Percentiles rank a stretch among this genome's conserved stretches.
phyloP scores from a whole-genome alignment of 2,113 vertebrate genomes.

The Coptodon bakossiorum region DNA sequence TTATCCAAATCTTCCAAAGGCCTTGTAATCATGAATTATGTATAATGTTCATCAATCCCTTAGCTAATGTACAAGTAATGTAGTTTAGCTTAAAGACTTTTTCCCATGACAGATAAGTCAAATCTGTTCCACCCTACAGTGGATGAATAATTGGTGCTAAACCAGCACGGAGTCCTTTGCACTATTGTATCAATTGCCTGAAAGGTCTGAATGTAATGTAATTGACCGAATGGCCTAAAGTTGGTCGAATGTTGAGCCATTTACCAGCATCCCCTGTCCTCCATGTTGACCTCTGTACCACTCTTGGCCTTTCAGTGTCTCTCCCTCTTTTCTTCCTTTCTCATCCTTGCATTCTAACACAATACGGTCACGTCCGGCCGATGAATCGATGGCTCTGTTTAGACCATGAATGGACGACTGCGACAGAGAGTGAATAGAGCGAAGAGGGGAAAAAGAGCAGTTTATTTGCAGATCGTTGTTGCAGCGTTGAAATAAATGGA shows the following conservation, averaged over 20 bases:
- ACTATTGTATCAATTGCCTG: background rate
- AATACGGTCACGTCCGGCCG: constrained; percentile 58
- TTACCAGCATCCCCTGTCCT: background rate
- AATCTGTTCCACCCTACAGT: constrained; percentile 15
- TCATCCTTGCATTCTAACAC: constrained; percentile 54
- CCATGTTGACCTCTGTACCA: constrained; percentile 35
- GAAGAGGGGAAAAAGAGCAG: constrained; percentile 20
- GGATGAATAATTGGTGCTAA: constrained; percentile 29
- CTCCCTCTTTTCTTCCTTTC: constrained; percentile 17
- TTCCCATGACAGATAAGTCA: constrained; percentile 41
- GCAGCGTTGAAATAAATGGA: constrained; percentile 37
- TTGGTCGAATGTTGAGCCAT: background rate
- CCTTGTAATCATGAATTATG: background rate
- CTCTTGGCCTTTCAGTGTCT: constrained; percentile 27
- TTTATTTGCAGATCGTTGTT: constrained; percentile 47
- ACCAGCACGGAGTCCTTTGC: constrained; percentile 4
- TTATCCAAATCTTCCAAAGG: background rate
- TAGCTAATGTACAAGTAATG: background rate
- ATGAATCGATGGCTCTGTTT: constrained; percentile 66
- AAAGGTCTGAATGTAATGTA: constrained; percentile 11
- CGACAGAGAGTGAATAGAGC: constrained; percentile 26
- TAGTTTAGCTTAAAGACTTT: background rate
- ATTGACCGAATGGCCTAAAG: background rate
- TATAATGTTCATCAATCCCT: background rate
- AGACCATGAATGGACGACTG: constrained; percentile 45